A percentile compares a stretch with the other conserved stretches of the same genome.
Conservation (phyloP, 1,140 invertebrate species). For the Aporrectodea caliginosa region DNA sequence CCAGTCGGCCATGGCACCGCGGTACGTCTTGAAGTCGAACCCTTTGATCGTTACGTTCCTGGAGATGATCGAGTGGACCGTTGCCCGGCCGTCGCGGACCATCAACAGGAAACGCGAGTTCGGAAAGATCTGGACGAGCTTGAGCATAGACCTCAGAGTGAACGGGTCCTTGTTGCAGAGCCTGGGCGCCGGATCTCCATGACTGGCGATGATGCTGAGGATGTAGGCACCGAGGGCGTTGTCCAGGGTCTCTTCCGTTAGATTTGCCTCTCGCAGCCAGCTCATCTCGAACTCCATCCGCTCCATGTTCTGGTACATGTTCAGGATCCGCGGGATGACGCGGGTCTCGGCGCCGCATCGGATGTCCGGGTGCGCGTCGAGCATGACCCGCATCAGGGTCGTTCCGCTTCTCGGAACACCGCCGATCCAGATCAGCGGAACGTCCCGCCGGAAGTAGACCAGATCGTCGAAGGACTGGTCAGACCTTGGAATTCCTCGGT, state of each 20-base stretch:
- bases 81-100: constrained; percentile 93
- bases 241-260: constrained; percentile 86
- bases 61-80: constrained; percentile 97
- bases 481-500: constrained; percentile 94
- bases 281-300: constrained; percentile 54
- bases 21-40: constrained; percentile 88
- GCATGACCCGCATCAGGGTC: constrained; percentile 90
- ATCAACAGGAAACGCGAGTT: constrained; percentile 93
- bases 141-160: constrained; percentile 75
- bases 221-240: constrained; percentile 94
- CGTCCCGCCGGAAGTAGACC: constrained; percentile 94
- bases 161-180: constrained; percentile 99
- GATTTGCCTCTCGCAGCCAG: constrained; percentile 85
- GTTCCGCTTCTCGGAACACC: constrained; percentile 92
- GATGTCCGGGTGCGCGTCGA: constrained; percentile 93
- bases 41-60: constrained; percentile 96
- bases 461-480: constrained; percentile 98
- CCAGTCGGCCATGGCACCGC: constrained; percentile 92
- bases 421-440: constrained; percentile 92
- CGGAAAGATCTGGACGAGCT: constrained; percentile 69
- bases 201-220: constrained; percentile 66
- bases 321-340: constrained; percentile 72
- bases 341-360: constrained; percentile 95
- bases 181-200: constrained; percentile 82
- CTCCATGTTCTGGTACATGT: constrained; percentile 49